Percentiles rank a stretch among this genome's conserved stretches.
Conservation (phyloP, 2,113 vertebrate genomes). For the Morone chrysops region DNA sequence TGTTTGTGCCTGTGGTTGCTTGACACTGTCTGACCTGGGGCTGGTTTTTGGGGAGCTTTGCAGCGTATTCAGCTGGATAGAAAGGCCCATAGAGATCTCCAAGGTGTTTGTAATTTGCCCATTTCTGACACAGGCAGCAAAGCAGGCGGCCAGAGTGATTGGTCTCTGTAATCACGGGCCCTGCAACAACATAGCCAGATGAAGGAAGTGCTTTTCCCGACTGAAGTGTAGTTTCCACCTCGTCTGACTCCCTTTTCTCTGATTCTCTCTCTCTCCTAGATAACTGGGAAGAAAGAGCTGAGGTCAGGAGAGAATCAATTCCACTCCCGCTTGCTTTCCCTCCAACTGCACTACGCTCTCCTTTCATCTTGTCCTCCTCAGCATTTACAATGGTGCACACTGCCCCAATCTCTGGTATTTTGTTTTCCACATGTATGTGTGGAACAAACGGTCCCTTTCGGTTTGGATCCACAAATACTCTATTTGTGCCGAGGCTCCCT, state of each 20-base stretch:
- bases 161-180: constrained; percentile 93
- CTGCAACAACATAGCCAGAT: constrained; percentile 92
- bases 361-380: constrained; percentile 90
- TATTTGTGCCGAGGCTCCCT: constrained; percentile 44
- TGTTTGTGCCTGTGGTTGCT: constrained; percentile 63
- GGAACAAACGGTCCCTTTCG: constrained; percentile 89
- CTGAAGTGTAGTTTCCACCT: constrained; percentile 79
- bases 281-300: constrained; percentile 75
- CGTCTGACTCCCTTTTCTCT: constrained; percentile 78
- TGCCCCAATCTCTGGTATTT: constrained; percentile 91
- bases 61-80: constrained; percentile 96
- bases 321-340: constrained; percentile 72
- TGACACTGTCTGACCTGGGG: constrained; percentile 86
- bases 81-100: constrained; percentile 98
- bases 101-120: constrained; percentile 98
- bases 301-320: constrained; percentile 74
- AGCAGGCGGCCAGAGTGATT: constrained; percentile 92
- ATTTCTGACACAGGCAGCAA: constrained; percentile 98
- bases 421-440: constrained; percentile 97
- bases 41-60: constrained; percentile 94
- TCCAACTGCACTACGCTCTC: constrained; percentile 72
- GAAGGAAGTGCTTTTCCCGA: constrained; percentile 93
- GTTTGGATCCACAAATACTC: constrained; percentile 67
- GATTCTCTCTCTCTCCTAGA: constrained; percentile 80
- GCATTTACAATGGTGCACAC: constrained; percentile 97